phyloP scores from a whole-genome alignment of 2,797 vertebrate genomes.

The Helicolenus hilgendorfi region DNA sequence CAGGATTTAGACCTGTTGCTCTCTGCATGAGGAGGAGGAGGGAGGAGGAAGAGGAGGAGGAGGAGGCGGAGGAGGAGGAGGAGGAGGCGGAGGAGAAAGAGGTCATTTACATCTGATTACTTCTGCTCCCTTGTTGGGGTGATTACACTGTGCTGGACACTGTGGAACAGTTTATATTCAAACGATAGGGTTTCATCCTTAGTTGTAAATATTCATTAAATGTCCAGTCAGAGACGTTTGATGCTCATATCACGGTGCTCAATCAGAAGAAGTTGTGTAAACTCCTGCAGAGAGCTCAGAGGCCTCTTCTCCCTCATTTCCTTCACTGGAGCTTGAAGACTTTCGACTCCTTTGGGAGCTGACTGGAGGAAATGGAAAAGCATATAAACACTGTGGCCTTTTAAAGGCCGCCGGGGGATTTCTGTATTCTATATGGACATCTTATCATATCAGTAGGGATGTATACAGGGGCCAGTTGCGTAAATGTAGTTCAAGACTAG shows the following conservation, averaged over 20 bases:
- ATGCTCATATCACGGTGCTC: not conserved
- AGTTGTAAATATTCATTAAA: constrained; percentile 1
- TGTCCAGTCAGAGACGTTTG: not conserved
- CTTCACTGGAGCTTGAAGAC: constrained; percentile 9
- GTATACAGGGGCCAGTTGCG: too few species aligned
- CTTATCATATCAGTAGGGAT: not conserved
- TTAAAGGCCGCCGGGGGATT: constrained; percentile 14
- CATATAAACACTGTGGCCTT: constrained; percentile 52
- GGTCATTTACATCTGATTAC: constrained; percentile 71
- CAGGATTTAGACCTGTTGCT: constrained; percentile 78
- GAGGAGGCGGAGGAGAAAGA: constrained; percentile 52
- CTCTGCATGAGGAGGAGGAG: constrained; percentile 34
- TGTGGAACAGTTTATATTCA: constrained; percentile 3
- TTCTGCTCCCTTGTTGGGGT: constrained; percentile 31
- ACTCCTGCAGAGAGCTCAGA: constrained; percentile 3
- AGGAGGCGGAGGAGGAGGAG: constrained; percentile 1
- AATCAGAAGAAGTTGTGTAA: not conserved
- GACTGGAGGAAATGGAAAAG: constrained; percentile 68
- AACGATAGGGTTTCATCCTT: not conserved
- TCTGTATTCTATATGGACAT: not conserved
- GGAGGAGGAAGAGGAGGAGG: not conserved
- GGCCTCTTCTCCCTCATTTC: constrained; percentile 30
- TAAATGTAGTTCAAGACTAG: too few species aligned
- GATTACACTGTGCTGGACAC: constrained; percentile 12
- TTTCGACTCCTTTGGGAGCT: constrained; percentile 48